Base-by-base conservation (phyloP, 2,797 vertebrate genomes). In the Lithobates pipiens region DNA sequence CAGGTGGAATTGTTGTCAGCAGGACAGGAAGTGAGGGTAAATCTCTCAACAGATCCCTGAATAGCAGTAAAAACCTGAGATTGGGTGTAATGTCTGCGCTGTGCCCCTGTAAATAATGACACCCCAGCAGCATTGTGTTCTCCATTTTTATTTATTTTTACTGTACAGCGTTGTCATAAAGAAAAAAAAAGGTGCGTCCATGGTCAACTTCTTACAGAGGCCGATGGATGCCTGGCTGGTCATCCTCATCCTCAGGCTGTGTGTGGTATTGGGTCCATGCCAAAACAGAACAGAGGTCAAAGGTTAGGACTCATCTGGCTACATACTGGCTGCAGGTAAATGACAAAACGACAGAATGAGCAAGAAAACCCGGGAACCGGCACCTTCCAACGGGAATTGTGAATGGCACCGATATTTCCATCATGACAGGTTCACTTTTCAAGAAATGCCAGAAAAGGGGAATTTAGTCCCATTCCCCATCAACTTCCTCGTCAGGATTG, bases 401-500 rank as follows among this genome's bases (percentile, higher is more conserved):
- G 65, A 67, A 67, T 29, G 25, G 25, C 25, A 67, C 10, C 65
- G 27, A 67, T 15, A 67, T 25, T 25, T 67, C 13, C 10, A n/a
- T 29, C 65, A 67, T 27, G 65, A 29, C 65, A 4, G 65, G 3
- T 25, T n/a, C n/a, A 65, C 9, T 5, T 1, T 57, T 27, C 9
- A 74, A n/a, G 78, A 70, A 10, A 16, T 36, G 32, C 36, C 8
- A 25, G 18, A 25, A 50, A 39, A 34, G 18, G 1, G 0, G 39
- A 15, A 5, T 9, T 75, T 0, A 10, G 65, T 85, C 85, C 96
- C 93, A 98, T 86, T 99, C 97, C 95, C 96, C 97, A 10, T 98
- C 94, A 0, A 96, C 97, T 0, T 97, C 96, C 27, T 94, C 95
- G 88, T 98, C 96, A 0, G 94, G 94, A 89, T 97, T 95, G 90